Conservation (phyloP, 2,888 invertebrate genomes). For the Plemyria rubiginata region DNA sequence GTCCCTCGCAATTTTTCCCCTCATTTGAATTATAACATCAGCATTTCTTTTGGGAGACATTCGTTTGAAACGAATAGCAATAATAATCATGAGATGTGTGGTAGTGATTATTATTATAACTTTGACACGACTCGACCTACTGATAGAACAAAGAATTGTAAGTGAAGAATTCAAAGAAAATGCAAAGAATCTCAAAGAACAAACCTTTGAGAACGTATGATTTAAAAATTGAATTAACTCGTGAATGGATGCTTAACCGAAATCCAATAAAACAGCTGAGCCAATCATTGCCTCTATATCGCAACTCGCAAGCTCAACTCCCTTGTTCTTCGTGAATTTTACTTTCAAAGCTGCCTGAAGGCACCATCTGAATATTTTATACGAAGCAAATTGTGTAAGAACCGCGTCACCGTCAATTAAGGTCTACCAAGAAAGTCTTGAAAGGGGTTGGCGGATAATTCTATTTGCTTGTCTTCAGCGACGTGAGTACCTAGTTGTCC, state of each 20-base stretch:
- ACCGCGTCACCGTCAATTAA: constrained; percentile 50
- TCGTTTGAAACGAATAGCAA: constrained; percentile 36
- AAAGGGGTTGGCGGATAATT: constrained; percentile 44
- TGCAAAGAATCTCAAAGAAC: constrained; percentile 11
- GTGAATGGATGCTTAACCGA: constrained; percentile 31
- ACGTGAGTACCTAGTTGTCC: constrained; percentile 25
- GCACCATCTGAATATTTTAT: constrained; percentile 49
- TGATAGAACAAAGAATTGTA: too few species aligned
- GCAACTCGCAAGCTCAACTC: constrained; percentile 39
- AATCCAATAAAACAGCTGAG: constrained; percentile 46
- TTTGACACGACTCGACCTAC: background rate
- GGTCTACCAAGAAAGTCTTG: constrained; percentile 37
- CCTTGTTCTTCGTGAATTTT: constrained; percentile 52
- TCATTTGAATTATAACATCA: constrained; percentile 61
- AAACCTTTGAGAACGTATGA: constrained; percentile 18
- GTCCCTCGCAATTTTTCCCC: constrained; percentile 55
- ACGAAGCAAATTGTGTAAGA: constrained; percentile 44
- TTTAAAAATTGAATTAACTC: constrained; percentile 32
- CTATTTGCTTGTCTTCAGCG: constrained; percentile 42
- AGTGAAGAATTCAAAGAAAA: too few species aligned
- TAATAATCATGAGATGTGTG: background rate
- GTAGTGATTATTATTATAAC: constrained; percentile 1
- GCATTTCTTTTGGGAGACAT: constrained; percentile 51
- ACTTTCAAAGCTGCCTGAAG: constrained; percentile 39
- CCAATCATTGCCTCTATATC: constrained; percentile 48